These are phyloP conservation scores for Sinopyrophorus schimmeli DNA, from an alignment of 2,888 invertebrate species.

Conservation along the genomic window DNA sequence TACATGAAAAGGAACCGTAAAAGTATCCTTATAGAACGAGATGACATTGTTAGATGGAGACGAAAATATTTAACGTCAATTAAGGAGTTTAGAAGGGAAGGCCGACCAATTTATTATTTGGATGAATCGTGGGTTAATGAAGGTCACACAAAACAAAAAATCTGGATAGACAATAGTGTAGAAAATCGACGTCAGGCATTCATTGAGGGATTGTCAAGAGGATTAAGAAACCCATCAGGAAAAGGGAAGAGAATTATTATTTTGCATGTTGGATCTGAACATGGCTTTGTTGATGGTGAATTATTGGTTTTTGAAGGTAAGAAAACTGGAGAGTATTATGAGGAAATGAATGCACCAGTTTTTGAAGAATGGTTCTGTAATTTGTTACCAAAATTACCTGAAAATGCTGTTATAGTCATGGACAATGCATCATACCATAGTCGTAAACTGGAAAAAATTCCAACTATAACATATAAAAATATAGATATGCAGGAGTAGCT, in stretches of 20 bases:
- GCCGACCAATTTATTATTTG: too few species aligned
- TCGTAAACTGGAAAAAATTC: constrained; percentile 22
- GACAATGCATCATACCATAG: constrained; percentile 27
- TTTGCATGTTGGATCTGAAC: constrained; percentile 29
- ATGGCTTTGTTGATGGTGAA: constrained; percentile 29
- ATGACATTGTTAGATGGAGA: too few species aligned
- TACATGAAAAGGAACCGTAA: too few species aligned
- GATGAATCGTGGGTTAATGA: too few species aligned
- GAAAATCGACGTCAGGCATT: constrained; percentile 22
- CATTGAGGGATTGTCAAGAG: constrained; percentile 12
- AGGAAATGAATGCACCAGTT: constrained; percentile 29
- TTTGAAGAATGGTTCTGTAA: constrained; percentile 26
- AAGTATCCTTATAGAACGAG: too few species aligned
- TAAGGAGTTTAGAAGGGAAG: too few species aligned
- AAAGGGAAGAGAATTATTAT: constrained; percentile 24
- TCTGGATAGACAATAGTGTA: constrained; percentile 30
- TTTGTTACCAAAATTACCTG: constrained; percentile 14
- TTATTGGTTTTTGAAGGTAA: constrained; percentile 27
- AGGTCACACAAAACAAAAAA: constrained; percentile 27
- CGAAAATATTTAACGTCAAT: too few species aligned
- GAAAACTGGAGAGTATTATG: constrained; percentile 30
- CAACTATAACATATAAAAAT: constrained; percentile 14
- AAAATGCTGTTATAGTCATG: constrained; percentile 23
- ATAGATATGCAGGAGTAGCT: constrained; percentile 32
- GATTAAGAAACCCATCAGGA: constrained; percentile 15